Percentiles rank a stretch among this genome's conserved stretches.
Evolutionary conservation across 2,888 invertebrate genomes (phyloP).

Genomic region (Lochmaea capreae): DNA sequence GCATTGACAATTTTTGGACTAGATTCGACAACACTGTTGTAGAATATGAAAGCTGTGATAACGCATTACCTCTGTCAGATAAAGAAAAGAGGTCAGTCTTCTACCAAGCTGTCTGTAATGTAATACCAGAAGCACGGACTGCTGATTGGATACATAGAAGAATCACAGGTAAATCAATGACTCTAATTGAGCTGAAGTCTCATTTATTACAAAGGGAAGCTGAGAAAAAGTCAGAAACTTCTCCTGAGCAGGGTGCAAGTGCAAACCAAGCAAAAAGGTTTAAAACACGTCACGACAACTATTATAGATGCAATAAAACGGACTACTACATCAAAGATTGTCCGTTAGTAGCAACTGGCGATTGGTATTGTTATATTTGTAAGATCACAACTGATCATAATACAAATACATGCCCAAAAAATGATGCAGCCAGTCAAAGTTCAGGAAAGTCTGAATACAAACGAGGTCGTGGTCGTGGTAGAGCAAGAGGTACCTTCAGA

Average conservation of each 20-base stretch:
- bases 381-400: constrained; percentile 6
- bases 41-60: constrained; percentile 32
- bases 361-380: constrained; percentile 12
- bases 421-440: neutral
- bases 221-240: neutral
- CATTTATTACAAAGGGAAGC: too few species aligned
- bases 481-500: neutral
- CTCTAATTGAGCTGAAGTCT: neutral
- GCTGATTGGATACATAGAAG: constrained; percentile 8
- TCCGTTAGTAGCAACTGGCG: constrained; percentile 10
- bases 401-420: constrained; percentile 11
- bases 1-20: constrained; percentile 10
- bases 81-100: constrained; percentile 29
- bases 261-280: constrained; percentile 8
- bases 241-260: constrained; percentile 2
- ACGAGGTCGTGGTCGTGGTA: neutral
- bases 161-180: constrained; percentile 13
- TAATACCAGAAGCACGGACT: constrained; percentile 14
- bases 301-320: neutral
- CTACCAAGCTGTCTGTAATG: constrained; percentile 25
- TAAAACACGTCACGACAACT: constrained; percentile 1
- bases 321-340: constrained; percentile 5
- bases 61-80: constrained; percentile 24
- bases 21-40: constrained; percentile 31
- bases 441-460: neutral